Percentiles rank a stretch among this genome's conserved stretches.
Conservation (phyloP, 2,113 vertebrate species). For the Catagonus wagneri region DNA sequence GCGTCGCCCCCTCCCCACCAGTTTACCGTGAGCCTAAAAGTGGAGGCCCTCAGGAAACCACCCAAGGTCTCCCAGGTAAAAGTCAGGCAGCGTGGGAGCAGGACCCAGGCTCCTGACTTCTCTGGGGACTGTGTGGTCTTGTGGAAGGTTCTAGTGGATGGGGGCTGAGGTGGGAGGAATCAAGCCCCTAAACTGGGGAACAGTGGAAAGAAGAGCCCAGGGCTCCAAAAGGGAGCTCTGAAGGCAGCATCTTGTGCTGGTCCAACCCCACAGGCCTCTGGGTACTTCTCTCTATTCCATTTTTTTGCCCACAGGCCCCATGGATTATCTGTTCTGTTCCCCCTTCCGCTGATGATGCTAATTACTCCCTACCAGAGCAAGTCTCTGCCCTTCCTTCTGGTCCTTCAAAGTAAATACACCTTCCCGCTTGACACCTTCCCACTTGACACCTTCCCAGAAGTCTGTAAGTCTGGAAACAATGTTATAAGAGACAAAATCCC, state of each 20-base stretch:
- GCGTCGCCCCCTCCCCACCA: not conserved
- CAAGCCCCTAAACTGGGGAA: not conserved
- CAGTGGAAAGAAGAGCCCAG: not conserved
- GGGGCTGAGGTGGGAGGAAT: not conserved
- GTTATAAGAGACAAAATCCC: conserved; percentile 17
- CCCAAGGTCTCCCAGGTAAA: not conserved
- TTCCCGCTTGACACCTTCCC: not conserved
- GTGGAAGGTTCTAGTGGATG: not conserved
- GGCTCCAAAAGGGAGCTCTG: not conserved
- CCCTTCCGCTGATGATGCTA: not conserved
- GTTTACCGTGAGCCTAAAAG: not conserved
- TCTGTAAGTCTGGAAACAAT: conserved; percentile 16
- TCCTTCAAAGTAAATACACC: conserved; percentile 13
- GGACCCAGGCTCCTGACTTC: not conserved
- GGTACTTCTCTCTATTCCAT: not conserved
- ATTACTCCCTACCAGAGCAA: not conserved
- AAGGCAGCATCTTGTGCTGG: not conserved
- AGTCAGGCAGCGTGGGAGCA: not conserved
- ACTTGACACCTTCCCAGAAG: not conserved
- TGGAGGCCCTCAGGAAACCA: not conserved
- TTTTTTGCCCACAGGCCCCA: not conserved
- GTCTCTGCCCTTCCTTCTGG: not conserved
- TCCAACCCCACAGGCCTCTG: not conserved
- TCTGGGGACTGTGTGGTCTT: not conserved
- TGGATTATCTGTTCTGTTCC: not conserved